A percentile compares a stretch with the other conserved stretches of the same genome.
Conservation (phyloP, 2,113 vertebrate species). For the Gavia stellata region DNA sequence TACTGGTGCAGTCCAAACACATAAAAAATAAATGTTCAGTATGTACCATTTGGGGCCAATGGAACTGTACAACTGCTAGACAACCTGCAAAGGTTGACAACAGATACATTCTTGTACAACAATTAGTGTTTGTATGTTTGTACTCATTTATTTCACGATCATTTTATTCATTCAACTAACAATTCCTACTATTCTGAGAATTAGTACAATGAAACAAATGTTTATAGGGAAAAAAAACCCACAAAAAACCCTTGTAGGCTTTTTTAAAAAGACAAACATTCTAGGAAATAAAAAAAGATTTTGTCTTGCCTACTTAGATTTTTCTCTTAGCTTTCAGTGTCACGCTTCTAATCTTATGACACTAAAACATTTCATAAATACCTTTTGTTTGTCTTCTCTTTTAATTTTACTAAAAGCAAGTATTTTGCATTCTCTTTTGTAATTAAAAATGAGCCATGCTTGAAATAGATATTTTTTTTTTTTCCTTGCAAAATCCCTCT, state of each 20-base stretch:
- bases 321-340: slow-evolving; percentile 44
- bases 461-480: not conserved
- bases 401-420: slow-evolving; percentile 14
- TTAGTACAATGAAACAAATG: slow-evolving; percentile 61
- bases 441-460: slow-evolving; percentile 13
- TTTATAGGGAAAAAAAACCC: not conserved
- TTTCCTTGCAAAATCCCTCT: not conserved
- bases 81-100: slow-evolving; percentile 59
- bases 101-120: slow-evolving; percentile 64
- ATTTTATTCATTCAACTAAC: slow-evolving; percentile 65
- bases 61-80: slow-evolving; percentile 59
- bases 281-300: not conserved
- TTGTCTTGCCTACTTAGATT: slow-evolving; percentile 43
- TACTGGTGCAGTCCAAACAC: not conserved
- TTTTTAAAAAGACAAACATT: slow-evolving; percentile 41
- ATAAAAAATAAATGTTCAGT: slow-evolving; percentile 37
- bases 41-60: slow-evolving; percentile 61
- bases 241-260: not conserved
- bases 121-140: slow-evolving; percentile 65
- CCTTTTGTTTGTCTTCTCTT: not conserved
- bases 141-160: slow-evolving; percentile 37
- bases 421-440: not conserved
- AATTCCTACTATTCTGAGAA: slow-evolving; percentile 59
- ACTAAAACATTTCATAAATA: slow-evolving; percentile 23
- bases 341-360: not conserved